Conservation (phyloP, 2,113 vertebrate genomes). For the Leptodactylus fuscus region DNA sequence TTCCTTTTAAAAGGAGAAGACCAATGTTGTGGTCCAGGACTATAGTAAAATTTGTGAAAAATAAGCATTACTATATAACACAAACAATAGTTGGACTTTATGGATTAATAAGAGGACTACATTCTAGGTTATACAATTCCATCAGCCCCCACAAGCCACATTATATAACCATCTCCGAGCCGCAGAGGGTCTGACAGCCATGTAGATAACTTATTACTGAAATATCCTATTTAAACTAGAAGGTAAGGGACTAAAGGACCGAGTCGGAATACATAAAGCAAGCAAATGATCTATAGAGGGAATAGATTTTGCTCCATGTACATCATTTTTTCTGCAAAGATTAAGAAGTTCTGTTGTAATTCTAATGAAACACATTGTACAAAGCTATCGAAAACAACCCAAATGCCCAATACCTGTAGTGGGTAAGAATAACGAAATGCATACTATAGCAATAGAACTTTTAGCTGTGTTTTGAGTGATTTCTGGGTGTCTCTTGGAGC, state of each 20-base stretch:
- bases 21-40: not conserved
- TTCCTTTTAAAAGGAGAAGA: too few species aligned
- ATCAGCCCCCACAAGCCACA: not conserved
- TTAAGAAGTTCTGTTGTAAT: not conserved
- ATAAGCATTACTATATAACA: not conserved
- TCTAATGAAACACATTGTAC: not conserved
- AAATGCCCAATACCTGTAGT: not conserved
- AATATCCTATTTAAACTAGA: not conserved
- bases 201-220: not conserved
- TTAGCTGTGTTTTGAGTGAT: too few species aligned
- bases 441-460: not conserved
- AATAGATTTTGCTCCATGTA: not conserved
- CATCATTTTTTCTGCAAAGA: not conserved
- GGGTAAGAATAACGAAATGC: not conserved
- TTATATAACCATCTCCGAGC: not conserved
- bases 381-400: not conserved
- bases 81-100: not conserved
- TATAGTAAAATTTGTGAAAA: not conserved
- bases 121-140: not conserved
- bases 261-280: not conserved
- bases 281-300: conserved; percentile 8
- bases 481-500: too few species aligned
- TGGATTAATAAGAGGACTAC: not conserved
- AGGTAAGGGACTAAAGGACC: not conserved
- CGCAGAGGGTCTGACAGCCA: not conserved